Percentiles rank a stretch among this genome's conserved stretches.
phyloP scores from a whole-genome alignment of 2,113 vertebrate species.

The Hydrolagus affinis region DNA sequence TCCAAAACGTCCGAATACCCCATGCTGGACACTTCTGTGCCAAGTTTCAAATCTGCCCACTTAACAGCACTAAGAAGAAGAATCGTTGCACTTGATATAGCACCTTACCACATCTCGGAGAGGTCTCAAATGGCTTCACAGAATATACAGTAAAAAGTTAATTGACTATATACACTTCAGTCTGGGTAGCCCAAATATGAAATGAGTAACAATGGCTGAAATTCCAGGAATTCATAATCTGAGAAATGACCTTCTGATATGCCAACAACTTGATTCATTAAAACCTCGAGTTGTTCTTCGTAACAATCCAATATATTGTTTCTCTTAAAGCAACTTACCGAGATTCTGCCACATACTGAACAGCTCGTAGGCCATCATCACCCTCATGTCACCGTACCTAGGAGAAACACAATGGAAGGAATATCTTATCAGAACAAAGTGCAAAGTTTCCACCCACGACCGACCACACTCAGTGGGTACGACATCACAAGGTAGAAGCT shows the following conservation, averaged over 20 bases:
- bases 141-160: too few relatives aligned
- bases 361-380: conserved; percentile 81
- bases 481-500: background rate
- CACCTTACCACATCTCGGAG: too few relatives aligned
- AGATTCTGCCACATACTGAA: conserved; percentile 86
- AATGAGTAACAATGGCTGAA: background rate
- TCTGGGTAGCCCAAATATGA: background rate
- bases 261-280: background rate
- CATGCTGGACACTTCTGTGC: background rate
- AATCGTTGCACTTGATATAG: too few relatives aligned
- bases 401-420: conserved; percentile 35
- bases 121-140: too few relatives aligned
- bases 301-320: background rate
- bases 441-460: background rate
- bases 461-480: background rate
- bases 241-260: too few relatives aligned
- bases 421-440: background rate
- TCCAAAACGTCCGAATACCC: too few relatives aligned
- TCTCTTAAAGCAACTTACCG: conserved; percentile 49
- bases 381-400: conserved; percentile 77
- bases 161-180: background rate
- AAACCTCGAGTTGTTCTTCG: background rate
- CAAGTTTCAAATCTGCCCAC: background rate
- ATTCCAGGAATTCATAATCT: background rate
- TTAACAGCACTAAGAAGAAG: too few relatives aligned